Base-by-base conservation (phyloP, 2,888 invertebrate genomes). In the Taphrorychus bicolor region DNA sequence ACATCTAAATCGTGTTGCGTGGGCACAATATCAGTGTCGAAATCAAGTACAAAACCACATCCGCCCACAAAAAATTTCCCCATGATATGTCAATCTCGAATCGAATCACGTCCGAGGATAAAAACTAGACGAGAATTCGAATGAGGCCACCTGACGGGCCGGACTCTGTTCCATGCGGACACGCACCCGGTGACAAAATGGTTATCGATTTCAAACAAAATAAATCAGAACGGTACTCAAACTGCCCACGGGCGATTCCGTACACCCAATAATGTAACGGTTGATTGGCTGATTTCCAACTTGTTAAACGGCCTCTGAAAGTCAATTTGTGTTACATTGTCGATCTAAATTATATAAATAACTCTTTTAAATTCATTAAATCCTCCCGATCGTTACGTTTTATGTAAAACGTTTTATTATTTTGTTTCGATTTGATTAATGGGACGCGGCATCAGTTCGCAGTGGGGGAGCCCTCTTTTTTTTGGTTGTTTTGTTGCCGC, bases 311-410 rank as follows among this genome's bases (percentile, higher is more conserved):
- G 57, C 56, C 63, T 59, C 64, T 59, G 62, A 68, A 68, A 68
- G 63, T 68, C 68, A 68, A 68, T 68, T 68, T 68, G 64, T 60
- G 68, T 64, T 67, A 62, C 62, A 67, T 67, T 67, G 67, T 67
- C 62, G 67, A 67, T 62, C 54, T 54, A 67, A 67, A 67, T 67
- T 67, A 59, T 54, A 14, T 17, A 45, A 45, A 45, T 45, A 45
- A 14, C 45, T 45, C 45, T 45, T 45, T 45, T 45, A 45, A 45
- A 45, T 45, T 45, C 45, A 45, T 45, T 45, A n/a, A 16, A 45
- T 14, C 45, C 17, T 14, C 45, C 11, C n/a, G n/a, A n/a, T n/a
- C n/a, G n/a, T n/a, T n/a, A n/a, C 45, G 45, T 17, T 45, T 45
- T 45, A 45, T 45, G 45, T 17, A 17, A 14, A 45, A 5, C 16